These are phyloP conservation scores for Epinephelus malabaricus DNA, from an alignment of 2,797 vertebrate genomes.

Conservation along the genomic window DNA sequence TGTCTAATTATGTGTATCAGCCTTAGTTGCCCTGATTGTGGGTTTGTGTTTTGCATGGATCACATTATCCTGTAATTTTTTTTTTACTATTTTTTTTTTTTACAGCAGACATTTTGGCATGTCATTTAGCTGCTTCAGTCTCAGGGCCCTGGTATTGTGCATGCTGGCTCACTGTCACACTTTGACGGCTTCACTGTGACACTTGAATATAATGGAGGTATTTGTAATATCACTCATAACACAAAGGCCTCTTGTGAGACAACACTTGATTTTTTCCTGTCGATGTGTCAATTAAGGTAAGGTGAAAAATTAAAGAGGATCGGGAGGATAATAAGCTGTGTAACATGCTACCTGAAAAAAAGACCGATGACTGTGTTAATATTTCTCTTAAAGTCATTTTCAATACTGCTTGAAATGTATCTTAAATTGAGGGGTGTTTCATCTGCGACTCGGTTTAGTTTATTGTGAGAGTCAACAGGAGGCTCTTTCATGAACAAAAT, in stretches of 20 bases:
- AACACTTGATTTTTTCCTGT: neutral
- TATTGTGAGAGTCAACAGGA: neutral
- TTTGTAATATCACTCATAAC: constrained; percentile 3
- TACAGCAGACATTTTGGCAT: neutral
- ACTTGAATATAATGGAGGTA: neutral
- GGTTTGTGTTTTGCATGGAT: neutral
- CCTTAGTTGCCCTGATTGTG: neutral
- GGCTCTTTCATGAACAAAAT: neutral
- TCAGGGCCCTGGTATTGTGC: neutral
- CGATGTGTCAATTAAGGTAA: neutral
- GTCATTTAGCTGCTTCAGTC: neutral
- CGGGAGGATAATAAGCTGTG: constrained; percentile 15
- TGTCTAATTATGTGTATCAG: neutral
- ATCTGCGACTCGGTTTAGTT: neutral
- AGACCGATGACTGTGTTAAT: neutral
- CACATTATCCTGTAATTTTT: neutral
- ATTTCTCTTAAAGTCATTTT: neutral
- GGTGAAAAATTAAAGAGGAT: neutral
- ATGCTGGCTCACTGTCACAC: constrained; percentile 5
- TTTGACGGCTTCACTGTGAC: neutral
- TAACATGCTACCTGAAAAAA: neutral
- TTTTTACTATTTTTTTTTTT: too few relatives aligned
- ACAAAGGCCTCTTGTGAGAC: neutral
- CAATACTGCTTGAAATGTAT: too few relatives aligned
- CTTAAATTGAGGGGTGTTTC: neutral